These are phyloP conservation scores for Cheirogaleus medius DNA, from an alignment of 2,113 vertebrate genomes.

Conservation along the genomic window DNA sequence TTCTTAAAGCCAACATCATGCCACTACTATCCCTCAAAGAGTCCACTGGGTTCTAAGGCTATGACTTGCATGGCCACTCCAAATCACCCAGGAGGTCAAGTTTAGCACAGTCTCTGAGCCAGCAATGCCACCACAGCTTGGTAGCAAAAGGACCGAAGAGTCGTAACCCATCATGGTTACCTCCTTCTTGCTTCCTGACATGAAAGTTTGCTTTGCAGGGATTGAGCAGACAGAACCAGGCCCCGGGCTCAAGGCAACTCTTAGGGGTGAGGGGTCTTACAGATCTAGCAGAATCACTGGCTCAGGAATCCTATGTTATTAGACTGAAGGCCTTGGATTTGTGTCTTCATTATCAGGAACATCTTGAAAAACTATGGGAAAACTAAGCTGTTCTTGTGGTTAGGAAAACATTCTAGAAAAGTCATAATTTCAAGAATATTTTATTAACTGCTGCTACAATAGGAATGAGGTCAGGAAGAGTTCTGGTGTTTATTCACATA, in stretches of 20 bases:
- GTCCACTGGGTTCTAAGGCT: not conserved
- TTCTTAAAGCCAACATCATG: not conserved
- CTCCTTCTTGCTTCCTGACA: not conserved
- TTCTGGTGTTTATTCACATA: not conserved
- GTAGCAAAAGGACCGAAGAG: not conserved
- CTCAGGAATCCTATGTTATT: not conserved
- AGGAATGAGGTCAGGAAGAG: not conserved
- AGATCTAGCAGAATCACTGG: not conserved
- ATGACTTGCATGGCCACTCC: not conserved
- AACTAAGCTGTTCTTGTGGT: not conserved
- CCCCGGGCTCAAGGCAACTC: not conserved
- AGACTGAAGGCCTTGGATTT: not conserved
- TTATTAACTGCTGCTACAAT: not conserved
- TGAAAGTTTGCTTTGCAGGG: not conserved
- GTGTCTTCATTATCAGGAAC: not conserved
- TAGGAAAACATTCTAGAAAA: not conserved
- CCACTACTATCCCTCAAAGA: rapidly evolving
- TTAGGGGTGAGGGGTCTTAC: not conserved
- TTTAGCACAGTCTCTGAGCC: not conserved
- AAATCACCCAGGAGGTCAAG: not conserved
- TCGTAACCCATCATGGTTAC: not conserved
- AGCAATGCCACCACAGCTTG: not conserved
- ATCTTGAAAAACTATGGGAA: not conserved
- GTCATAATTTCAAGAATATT: not conserved
- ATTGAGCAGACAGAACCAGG: not conserved